These are phyloP conservation scores for Sylvilagus floridanus DNA, from an alignment of 2,797 vertebrate species.

Conservation along the genomic window DNA sequence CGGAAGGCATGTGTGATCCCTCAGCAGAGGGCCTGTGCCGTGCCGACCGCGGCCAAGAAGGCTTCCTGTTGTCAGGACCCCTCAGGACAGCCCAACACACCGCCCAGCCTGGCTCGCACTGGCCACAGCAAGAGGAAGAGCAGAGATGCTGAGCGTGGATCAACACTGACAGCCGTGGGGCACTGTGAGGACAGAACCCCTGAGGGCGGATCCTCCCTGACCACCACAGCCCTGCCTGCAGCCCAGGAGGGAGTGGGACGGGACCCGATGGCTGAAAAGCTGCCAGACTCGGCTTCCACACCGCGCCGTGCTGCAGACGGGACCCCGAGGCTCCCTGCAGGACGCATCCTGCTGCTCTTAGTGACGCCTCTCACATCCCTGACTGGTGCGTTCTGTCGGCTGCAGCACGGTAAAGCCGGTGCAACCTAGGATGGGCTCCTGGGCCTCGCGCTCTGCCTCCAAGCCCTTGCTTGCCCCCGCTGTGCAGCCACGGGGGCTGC, in stretches of 20 bases:
- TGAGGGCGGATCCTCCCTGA: background rate
- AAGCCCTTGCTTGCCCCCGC: background rate
- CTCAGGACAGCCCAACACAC: background rate
- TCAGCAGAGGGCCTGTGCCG: background rate
- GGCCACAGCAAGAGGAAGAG: background rate
- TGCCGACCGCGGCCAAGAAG: background rate
- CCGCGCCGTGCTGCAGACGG: slow-evolving; percentile 30
- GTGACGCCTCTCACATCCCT: slow-evolving; percentile 47
- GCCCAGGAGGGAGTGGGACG: background rate
- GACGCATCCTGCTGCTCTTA: slow-evolving; percentile 18
- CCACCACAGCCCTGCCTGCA: background rate
- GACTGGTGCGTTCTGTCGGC: slow-evolving; percentile 36
- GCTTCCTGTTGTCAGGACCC: background rate
- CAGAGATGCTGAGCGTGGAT: background rate
- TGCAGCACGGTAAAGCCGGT: slow-evolving; percentile 30
- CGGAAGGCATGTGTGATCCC: background rate
- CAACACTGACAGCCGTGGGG: background rate
- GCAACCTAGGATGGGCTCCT: background rate
- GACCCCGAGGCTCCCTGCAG: slow-evolving; percentile 41
- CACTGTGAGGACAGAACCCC: background rate
- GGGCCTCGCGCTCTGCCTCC: slow-evolving; percentile 17
- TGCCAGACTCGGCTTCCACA: slow-evolving; percentile 53
- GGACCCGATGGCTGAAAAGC: slow-evolving; percentile 55
- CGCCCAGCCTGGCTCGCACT: background rate
- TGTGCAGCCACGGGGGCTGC: background rate